These are phyloP conservation scores for Drosophila rubida DNA, from an alignment of 2,888 invertebrate genomes.

Conservation along the genomic window DNA sequence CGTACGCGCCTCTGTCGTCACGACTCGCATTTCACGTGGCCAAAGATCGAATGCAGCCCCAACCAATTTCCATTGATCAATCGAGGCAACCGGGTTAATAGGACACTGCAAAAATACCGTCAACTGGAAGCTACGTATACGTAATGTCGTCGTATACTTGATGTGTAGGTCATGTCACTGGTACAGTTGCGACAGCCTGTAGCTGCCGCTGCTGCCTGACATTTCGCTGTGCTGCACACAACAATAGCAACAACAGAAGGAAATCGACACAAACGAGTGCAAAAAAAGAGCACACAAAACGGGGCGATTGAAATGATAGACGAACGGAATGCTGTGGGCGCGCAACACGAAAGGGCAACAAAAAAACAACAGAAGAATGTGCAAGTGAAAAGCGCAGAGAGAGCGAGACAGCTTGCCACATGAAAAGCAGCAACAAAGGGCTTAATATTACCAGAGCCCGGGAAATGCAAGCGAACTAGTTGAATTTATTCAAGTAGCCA, in stretches of 20 bases:
- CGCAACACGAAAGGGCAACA: neutral
- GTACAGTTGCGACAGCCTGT: slow-evolving; percentile 41
- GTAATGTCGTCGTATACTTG: slow-evolving; percentile 16
- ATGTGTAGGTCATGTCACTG: slow-evolving; percentile 52
- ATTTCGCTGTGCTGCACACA: slow-evolving; percentile 11
- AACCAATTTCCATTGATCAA: slow-evolving; percentile 49
- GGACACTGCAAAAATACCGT: slow-evolving; percentile 32
- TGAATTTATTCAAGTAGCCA: too few species aligned
- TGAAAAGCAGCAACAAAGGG: too few species aligned
- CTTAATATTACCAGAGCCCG: too few species aligned
- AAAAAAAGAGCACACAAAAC: neutral
- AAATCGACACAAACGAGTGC: too few species aligned
- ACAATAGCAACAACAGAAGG: neutral
- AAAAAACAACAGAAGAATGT: neutral
- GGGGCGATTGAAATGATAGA: neutral
- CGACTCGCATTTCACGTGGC: slow-evolving; percentile 50
- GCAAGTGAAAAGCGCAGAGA: neutral
- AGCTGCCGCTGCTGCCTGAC: slow-evolving; percentile 16
- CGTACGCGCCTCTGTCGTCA: slow-evolving; percentile 18
- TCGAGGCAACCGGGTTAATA: slow-evolving; percentile 45
- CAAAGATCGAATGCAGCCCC: slow-evolving; percentile 48
- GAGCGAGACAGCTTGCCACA: too few species aligned
- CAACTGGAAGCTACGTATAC: slow-evolving; percentile 38
- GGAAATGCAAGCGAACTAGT: too few species aligned
- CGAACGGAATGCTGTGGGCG: neutral